Conservation (phyloP, 2,113 vertebrate genomes). For the Polyodon spathula region DNA sequence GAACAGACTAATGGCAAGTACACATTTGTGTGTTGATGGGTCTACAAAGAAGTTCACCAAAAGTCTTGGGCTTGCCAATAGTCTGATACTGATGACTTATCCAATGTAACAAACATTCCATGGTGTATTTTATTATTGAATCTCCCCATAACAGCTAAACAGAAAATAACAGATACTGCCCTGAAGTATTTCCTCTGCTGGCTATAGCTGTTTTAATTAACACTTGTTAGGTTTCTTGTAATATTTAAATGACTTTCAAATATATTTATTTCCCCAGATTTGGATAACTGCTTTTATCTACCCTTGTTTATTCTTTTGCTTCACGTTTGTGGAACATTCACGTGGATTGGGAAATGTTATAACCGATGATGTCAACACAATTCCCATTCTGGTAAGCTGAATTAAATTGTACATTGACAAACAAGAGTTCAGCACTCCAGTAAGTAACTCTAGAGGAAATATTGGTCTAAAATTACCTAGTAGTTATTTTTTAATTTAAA, state of each 20-base stretch:
- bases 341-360: slow-evolving; percentile 58
- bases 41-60: neutral
- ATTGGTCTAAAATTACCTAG: too few relatives aligned
- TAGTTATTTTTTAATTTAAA: slow-evolving; percentile 1
- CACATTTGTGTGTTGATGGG: too few relatives aligned
- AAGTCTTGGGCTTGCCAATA: too few relatives aligned
- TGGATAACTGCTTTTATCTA: slow-evolving; percentile 63
- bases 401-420: neutral
- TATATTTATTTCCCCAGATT: slow-evolving; percentile 44
- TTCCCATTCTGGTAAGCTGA: slow-evolving; percentile 55
- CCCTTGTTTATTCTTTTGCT: slow-evolving; percentile 54
- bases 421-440: neutral
- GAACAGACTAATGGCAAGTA: too few relatives aligned
- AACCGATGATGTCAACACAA: slow-evolving; percentile 59
- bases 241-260: slow-evolving; percentile 3
- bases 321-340: slow-evolving; percentile 55
- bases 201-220: too few relatives aligned
- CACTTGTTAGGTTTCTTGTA: neutral
- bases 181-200: too few relatives aligned
- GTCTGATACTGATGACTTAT: too few relatives aligned
- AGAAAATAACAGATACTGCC: too few relatives aligned
- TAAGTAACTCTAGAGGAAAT: neutral
- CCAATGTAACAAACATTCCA: neutral
- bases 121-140: neutral
- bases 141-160: neutral